Evolutionary conservation across 2,888 invertebrate genomes (phyloP).

Genomic region (Drymonia ruficornis): DNA sequence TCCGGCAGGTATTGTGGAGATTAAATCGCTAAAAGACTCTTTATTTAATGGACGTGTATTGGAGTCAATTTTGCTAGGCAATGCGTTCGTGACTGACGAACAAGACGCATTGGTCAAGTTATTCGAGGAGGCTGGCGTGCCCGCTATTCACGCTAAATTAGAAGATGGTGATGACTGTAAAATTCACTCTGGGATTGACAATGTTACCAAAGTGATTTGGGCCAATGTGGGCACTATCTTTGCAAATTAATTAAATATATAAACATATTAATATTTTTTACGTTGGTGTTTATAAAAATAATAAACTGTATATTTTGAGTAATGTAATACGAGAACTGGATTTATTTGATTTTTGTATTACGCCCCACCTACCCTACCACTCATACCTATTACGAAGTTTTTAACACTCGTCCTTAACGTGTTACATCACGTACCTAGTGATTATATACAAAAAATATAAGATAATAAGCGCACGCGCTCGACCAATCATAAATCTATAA

Average conservation of each 20-base stretch:
- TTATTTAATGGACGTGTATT: conserved; percentile 8
- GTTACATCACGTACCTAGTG: too few relatives aligned
- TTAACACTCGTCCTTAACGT: too few relatives aligned
- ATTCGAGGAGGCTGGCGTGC: conserved; percentile 13
- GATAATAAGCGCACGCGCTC: too few relatives aligned
- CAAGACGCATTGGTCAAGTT: background rate
- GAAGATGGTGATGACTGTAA: accelerated
- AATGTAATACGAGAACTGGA: too few relatives aligned
- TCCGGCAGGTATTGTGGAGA: conserved; percentile 7
- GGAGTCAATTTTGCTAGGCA: conserved; percentile 24
- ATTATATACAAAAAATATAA: too few relatives aligned
- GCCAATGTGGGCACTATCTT: conserved; percentile 54
- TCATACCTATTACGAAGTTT: too few relatives aligned
- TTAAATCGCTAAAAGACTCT: accelerated
- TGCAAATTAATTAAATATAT: conserved; percentile 41
- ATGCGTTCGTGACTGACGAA: conserved; percentile 7
- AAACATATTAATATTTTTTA: background rate
- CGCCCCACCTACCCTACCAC: too few relatives aligned
- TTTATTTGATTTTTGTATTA: too few relatives aligned
- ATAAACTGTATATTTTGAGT: too few relatives aligned
- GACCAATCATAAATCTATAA: too few relatives aligned
- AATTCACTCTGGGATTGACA: accelerated
- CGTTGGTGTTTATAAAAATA: too few relatives aligned
- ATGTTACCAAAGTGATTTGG: conserved; percentile 36
- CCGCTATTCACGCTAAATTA: conserved; percentile 8